Percentiles rank a stretch among this genome's conserved stretches.
Conservation (phyloP, 2,888 invertebrate genomes). For the Synanthedon tipuliformis region DNA sequence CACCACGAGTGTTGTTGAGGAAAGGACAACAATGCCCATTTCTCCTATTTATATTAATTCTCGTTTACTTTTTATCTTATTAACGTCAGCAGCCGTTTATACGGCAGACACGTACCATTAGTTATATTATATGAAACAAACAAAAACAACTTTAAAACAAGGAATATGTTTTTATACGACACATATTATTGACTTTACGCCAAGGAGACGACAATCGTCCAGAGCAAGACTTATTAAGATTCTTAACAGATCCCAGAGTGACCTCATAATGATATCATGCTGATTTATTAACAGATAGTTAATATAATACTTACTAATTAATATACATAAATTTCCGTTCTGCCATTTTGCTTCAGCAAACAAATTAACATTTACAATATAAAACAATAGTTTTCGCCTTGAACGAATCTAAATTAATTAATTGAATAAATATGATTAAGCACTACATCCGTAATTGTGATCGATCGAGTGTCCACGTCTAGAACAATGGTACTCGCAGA, state of each 20-base stretch:
- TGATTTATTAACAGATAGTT: neutral
- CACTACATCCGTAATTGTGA: conserved; percentile 62
- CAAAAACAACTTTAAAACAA: too few relatives aligned
- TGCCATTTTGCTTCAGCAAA: conserved; percentile 2
- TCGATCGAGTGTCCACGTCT: conserved; percentile 33
- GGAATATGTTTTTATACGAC: too few relatives aligned
- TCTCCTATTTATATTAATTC: too few relatives aligned
- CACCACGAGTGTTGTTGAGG: too few relatives aligned
- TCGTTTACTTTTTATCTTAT: too few relatives aligned
- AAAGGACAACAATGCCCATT: too few relatives aligned
- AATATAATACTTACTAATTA: neutral
- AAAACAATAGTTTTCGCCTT: conserved; percentile 30
- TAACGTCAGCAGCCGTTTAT: too few relatives aligned
- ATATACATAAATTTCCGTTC: conserved; percentile 1
- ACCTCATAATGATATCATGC: neutral
- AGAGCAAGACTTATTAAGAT: neutral
- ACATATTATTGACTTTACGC: too few relatives aligned
- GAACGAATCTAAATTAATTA: conserved; percentile 51
- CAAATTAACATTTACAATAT: conserved; percentile 4
- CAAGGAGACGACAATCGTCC: too few relatives aligned
- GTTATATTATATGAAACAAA: too few relatives aligned
- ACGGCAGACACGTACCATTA: too few relatives aligned
- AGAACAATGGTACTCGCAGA: conserved; percentile 25
- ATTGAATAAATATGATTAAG: conserved; percentile 55
- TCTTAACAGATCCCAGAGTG: neutral